Evolutionary conservation across 1,140 invertebrate species (phyloP).

Genomic region (Megathymus violae): DNA sequence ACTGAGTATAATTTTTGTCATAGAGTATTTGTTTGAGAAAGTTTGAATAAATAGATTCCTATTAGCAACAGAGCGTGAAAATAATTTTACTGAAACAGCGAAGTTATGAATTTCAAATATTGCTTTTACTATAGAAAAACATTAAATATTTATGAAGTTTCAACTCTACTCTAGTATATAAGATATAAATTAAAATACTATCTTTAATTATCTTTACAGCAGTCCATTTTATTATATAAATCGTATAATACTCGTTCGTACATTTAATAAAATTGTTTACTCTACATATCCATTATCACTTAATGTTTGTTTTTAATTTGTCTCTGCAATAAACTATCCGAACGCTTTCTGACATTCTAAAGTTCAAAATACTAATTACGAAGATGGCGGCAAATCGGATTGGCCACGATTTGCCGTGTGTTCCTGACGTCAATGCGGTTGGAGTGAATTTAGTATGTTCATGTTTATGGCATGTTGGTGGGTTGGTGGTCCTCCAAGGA

Average conservation of each 20-base stretch:
- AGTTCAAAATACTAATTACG: conserved; percentile 39
- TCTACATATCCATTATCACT: conserved; percentile 10
- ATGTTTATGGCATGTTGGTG: conserved; percentile 80
- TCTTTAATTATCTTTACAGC: conserved; percentile 18
- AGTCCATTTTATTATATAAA: conserved; percentile 19
- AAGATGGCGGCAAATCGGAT: conserved; percentile 60
- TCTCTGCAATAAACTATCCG: conserved; percentile 23
- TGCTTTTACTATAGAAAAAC: not conserved
- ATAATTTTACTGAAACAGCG: not conserved
- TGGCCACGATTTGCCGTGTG: conserved; percentile 59
- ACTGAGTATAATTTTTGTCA: too few species aligned
- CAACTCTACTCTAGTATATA: not conserved
- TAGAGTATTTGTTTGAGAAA: too few species aligned
- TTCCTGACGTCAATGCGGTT: conserved; percentile 76
- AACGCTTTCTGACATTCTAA: conserved; percentile 31
- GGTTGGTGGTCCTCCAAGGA: conserved; percentile 72
- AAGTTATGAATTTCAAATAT: not conserved
- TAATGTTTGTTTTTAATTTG: conserved; percentile 3
- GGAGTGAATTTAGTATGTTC: conserved; percentile 78
- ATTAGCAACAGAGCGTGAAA: too few species aligned
- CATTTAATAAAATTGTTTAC: conserved; percentile 9
- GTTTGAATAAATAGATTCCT: too few species aligned
- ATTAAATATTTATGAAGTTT: not conserved
- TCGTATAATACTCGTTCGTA: conserved; percentile 5
- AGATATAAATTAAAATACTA: conserved; percentile 1